Evolutionary conservation across 2,888 invertebrate genomes (phyloP).

Genomic region (Plebejus anna): DNA sequence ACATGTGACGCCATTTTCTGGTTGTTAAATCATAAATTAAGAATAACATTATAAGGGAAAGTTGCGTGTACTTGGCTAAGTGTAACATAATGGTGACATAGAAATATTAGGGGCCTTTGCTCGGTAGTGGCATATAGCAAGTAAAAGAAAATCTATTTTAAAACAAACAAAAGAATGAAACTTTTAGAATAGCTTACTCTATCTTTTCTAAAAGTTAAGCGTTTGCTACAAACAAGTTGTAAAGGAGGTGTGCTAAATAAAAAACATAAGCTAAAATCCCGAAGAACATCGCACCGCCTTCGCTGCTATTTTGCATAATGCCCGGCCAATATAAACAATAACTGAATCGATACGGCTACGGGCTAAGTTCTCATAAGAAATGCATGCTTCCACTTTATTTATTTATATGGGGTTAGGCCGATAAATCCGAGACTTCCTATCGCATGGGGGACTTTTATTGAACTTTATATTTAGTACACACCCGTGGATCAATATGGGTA

Average conservation of each 20-base stretch:
- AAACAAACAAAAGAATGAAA: too few species aligned
- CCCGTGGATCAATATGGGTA: conserved; percentile 68
- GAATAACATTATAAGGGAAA: neutral
- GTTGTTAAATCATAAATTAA: neutral
- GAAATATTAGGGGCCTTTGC: too few species aligned
- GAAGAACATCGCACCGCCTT: neutral
- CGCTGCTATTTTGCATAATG: conserved; percentile 15
- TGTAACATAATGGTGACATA: too few species aligned
- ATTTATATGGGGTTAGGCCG: conserved; percentile 77
- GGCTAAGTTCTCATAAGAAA: conserved; percentile 67
- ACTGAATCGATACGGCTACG: conserved; percentile 57
- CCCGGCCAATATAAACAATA: conserved; percentile 26
- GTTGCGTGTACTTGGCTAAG: neutral
- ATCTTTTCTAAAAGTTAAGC: neutral
- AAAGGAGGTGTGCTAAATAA: neutral
- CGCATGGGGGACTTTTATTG: conserved; percentile 73
- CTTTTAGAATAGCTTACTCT: too few species aligned
- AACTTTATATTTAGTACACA: conserved; percentile 74
- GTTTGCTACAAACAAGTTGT: neutral
- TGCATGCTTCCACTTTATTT: conserved; percentile 75
- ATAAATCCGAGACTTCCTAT: conserved; percentile 74
- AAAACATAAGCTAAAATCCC: neutral
- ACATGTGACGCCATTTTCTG: neutral
- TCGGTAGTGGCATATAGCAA: too few species aligned
- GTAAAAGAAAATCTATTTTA: too few species aligned